Conservation (phyloP, 1,140 invertebrate species). For the Drosophila rufa region DNA sequence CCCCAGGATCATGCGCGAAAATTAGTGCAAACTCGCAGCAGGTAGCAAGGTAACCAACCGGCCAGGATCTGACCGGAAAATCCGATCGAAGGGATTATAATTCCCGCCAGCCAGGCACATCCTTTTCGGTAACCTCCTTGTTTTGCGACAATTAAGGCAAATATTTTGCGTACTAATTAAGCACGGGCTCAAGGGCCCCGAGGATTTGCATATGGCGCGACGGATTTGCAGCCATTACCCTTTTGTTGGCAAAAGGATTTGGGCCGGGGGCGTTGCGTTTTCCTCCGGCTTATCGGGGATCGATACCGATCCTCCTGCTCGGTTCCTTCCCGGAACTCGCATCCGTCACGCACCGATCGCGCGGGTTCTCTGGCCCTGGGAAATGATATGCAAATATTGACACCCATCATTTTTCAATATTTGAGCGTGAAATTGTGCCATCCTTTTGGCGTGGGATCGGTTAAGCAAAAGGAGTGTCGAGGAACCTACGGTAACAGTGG, state of each 20-base stretch:
- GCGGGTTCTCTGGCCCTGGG: slow-evolving; percentile 10
- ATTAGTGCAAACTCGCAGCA: slow-evolving; percentile 69
- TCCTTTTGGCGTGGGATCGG: slow-evolving; percentile 20
- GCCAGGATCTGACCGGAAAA: slow-evolving; percentile 75
- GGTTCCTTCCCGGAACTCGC: slow-evolving; percentile 42
- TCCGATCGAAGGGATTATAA: slow-evolving; percentile 82
- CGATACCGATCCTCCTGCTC: slow-evolving; percentile 8
- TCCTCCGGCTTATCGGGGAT: slow-evolving; percentile 31
- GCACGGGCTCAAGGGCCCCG: slow-evolving; percentile 33
- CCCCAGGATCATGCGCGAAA: slow-evolving; percentile 71
- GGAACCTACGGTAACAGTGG: neutral
- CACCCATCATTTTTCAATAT: slow-evolving; percentile 81
- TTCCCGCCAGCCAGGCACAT: slow-evolving; percentile 23
- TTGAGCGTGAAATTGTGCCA: slow-evolving; percentile 61
- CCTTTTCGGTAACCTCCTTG: slow-evolving; percentile 11
- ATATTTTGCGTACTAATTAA: slow-evolving; percentile 85
- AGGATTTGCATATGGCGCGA: slow-evolving; percentile 66
- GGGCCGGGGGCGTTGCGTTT: slow-evolving; percentile 61
- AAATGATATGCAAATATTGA: slow-evolving; percentile 84
- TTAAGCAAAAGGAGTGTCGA: slow-evolving; percentile 57
- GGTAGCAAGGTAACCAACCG: slow-evolving; percentile 8
- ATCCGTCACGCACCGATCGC: slow-evolving; percentile 60
- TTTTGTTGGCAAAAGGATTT: slow-evolving; percentile 73
- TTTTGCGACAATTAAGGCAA: slow-evolving; percentile 78
- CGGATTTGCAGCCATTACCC: slow-evolving; percentile 80